Conservation (phyloP, 2,888 invertebrate genomes). For the Falcaria lacertinaria region DNA sequence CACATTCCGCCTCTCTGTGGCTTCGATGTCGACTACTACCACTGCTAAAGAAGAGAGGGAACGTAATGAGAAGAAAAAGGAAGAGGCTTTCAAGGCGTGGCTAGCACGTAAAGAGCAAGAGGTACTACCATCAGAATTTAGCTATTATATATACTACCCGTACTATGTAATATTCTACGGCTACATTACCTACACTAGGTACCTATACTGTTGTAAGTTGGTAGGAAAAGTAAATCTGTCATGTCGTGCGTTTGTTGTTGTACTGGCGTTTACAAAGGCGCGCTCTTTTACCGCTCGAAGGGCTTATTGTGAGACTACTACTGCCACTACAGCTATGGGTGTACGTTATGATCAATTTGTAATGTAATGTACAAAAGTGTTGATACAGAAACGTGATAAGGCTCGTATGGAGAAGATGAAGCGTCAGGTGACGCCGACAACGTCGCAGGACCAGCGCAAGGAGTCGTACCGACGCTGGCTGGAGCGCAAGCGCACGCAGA, state of each 20-base stretch:
- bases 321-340: too few species aligned
- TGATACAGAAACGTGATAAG: slow-evolving; percentile 52
- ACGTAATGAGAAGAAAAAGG: slow-evolving; percentile 56
- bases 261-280: too few species aligned
- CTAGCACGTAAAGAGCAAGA: slow-evolving; percentile 65
- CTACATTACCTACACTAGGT: too few species aligned
- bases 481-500: slow-evolving; percentile 64
- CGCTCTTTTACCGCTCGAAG: too few species aligned
- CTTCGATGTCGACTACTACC: slow-evolving; percentile 63
- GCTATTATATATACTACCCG: too few species aligned
- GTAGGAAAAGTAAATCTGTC: too few species aligned
- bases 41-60: slow-evolving; percentile 71
- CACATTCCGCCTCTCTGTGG: slow-evolving; percentile 67
- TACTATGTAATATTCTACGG: too few species aligned
- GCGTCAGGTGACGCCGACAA: slow-evolving; percentile 31
- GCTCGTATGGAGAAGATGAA: slow-evolving; percentile 49
- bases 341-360: too few species aligned
- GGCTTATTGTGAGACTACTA: too few species aligned
- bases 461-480: slow-evolving; percentile 77
- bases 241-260: too few species aligned
- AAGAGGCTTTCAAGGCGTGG: slow-evolving; percentile 67
- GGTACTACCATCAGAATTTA: too few species aligned
- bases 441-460: slow-evolving; percentile 60
- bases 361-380: not conserved
- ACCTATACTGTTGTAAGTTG: too few species aligned